Evolutionary conservation across 1,140 invertebrate species (phyloP), one percentile per base, ranked within the genome.

Genomic region (Campoletis sonorensis): DNA sequence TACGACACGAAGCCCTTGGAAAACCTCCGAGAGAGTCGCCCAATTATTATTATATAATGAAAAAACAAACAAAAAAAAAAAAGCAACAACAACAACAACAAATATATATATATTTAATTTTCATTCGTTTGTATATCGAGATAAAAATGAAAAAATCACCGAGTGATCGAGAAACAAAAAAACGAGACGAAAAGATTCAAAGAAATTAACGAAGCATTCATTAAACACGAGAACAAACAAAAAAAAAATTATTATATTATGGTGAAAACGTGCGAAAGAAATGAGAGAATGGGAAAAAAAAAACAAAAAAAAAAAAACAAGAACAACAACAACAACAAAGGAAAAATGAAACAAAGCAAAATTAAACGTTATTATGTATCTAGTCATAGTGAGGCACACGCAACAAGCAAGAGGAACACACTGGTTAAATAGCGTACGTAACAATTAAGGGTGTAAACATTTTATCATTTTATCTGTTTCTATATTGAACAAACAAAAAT

Each of bases 311-410:
- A 26, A 27, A 75, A 54, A 4, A 70, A 76, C 23, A 73, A 54
- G 27, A 75, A 54, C 15, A 70, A 76, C 23, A 73, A 54, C 67
- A 79, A 33, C 79, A 79, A 64, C 58, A 64, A 16, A 71, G 26
- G 45, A 80, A 23, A 67, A 81, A 40, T n/a, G 23, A 23, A 64
- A 75, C 82, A 81, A 80, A 37, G 54, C 75, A 82, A 83, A 84
- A 81, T 58, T 79, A 81, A 82, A 85, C 79, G 79, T 89, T 86
- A 86, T 87, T 86, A 85, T 83, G 81, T 85, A 85, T 90, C 88
- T 90, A 89, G 88, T 90, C 89, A 89, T 88, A 86, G 80, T 85
- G 82, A 84, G 83, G 83, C 61, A 64, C 73, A 81, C 40, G 80
- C 80, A 81, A 58, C 68, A 77, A 75, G 70, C 67, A 71, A 80